These are phyloP conservation scores for Drosophila putrida DNA, from an alignment of 2,888 invertebrate species.

Conservation along the genomic window DNA sequence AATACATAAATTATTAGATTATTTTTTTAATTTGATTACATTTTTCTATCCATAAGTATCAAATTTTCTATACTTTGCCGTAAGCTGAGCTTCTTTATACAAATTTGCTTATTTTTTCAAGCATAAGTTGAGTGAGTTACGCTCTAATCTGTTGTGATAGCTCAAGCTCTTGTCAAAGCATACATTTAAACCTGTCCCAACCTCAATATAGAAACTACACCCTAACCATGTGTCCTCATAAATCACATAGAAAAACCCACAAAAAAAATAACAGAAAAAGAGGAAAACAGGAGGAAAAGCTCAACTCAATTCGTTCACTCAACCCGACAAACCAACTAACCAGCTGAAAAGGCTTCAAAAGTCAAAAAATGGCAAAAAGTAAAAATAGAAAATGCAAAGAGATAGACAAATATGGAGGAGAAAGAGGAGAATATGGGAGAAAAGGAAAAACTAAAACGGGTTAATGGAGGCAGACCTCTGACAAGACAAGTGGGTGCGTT, in stretches of 20 bases:
- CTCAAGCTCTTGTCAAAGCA: slow-evolving; percentile 39
- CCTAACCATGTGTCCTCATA: slow-evolving; percentile 49
- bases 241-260: slow-evolving; percentile 47
- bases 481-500: slow-evolving; percentile 80
- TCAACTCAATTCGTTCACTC: slow-evolving; percentile 51
- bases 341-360: slow-evolving; percentile 64
- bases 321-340: slow-evolving; percentile 54
- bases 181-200: slow-evolving; percentile 57
- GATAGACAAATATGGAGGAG: not conserved
- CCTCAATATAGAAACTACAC: slow-evolving; percentile 20
- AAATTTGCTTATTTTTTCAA: slow-evolving; percentile 23
- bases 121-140: slow-evolving; percentile 27
- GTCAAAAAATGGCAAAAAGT: slow-evolving; percentile 40
- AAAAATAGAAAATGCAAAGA: slow-evolving; percentile 32
- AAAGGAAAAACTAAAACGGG: slow-evolving; percentile 62
- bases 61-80: not conserved
- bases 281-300: slow-evolving; percentile 19
- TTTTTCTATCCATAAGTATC: not conserved
- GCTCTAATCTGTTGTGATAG: slow-evolving; percentile 43
- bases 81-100: not conserved
- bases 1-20: not conserved
- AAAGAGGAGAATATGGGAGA: slow-evolving; percentile 3
- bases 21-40: not conserved
- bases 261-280: slow-evolving; percentile 1
- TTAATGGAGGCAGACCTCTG: slow-evolving; percentile 70